These are phyloP conservation scores for Paguma larvata DNA, from an alignment of 2,797 vertebrate genomes.

Conservation along the genomic window DNA sequence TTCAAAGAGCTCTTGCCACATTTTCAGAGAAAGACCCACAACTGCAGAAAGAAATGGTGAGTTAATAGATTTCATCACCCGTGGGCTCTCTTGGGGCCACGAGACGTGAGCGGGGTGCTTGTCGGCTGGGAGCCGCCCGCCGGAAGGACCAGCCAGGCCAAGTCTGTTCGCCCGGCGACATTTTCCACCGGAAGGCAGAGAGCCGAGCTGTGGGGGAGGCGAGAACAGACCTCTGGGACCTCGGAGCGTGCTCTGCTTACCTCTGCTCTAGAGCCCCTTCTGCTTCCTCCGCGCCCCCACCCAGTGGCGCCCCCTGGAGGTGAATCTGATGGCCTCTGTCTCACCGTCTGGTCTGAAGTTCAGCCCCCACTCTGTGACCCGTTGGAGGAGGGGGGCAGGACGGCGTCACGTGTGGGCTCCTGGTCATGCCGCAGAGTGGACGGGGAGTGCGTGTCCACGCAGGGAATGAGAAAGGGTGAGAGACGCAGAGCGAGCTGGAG, in stretches of 20 bases:
- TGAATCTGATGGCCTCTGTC: accelerated
- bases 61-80: accelerated
- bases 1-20: neutral
- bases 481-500: accelerated
- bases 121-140: neutral
- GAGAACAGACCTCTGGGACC: neutral
- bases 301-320: accelerated
- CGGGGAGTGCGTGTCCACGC: neutral
- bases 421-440: accelerated
- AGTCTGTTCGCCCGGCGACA: accelerated
- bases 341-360: accelerated
- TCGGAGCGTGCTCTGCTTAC: accelerated
- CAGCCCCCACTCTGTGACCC: neutral
- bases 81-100: too few species aligned
- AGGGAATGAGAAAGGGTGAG: accelerated
- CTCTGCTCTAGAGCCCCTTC: accelerated
- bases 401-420: neutral
- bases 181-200: neutral
- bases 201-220: accelerated
- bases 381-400: accelerated
- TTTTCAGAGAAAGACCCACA: neutral
- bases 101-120: accelerated
- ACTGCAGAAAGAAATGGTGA: neutral
- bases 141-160: neutral
- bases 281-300: too few species aligned